These are phyloP conservation scores for Tetropium fuscum DNA, from an alignment of 2,888 invertebrate species.

Conservation along the genomic window DNA sequence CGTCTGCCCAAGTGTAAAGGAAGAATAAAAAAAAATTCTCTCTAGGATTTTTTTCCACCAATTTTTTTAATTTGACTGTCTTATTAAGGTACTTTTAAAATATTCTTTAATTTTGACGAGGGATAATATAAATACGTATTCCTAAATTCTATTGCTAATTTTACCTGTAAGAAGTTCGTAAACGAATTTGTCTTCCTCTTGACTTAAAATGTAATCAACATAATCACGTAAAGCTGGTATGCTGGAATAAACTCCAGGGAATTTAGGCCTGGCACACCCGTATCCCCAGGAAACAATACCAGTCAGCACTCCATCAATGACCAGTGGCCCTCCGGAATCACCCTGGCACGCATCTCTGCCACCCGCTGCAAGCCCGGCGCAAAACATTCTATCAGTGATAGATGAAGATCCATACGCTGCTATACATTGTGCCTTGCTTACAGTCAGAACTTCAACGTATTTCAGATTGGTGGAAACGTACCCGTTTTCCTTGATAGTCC, in stretches of 20 bases:
- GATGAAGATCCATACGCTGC: not conserved
- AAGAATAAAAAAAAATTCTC: too few species aligned
- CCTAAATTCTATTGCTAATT: too few species aligned
- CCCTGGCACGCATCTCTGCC: conserved; percentile 69
- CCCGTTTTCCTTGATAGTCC: conserved; percentile 16
- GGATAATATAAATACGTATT: too few species aligned
- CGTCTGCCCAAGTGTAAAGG: too few species aligned
- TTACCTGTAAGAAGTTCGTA: too few species aligned
- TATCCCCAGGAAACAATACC: conserved; percentile 39
- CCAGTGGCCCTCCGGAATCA: conserved; percentile 46
- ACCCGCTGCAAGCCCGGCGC: conserved; percentile 68
- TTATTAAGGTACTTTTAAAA: too few species aligned
- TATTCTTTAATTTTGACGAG: too few species aligned
- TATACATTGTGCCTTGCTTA: conserved; percentile 20
- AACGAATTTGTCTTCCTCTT: too few species aligned
- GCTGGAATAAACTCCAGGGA: conserved; percentile 49
- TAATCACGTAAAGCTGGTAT: too few species aligned
- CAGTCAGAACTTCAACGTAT: conserved; percentile 31
- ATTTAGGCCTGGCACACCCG: conserved; percentile 40
- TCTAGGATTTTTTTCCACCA: too few species aligned
- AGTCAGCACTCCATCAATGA: conserved; percentile 27
- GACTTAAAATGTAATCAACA: too few species aligned
- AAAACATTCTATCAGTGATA: conserved; percentile 69
- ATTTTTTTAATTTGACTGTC: too few species aligned
- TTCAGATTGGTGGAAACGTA: conserved; percentile 19